Evolutionary conservation across 2,888 invertebrate genomes (phyloP).

Genomic region (Uloborus plumipes): DNA sequence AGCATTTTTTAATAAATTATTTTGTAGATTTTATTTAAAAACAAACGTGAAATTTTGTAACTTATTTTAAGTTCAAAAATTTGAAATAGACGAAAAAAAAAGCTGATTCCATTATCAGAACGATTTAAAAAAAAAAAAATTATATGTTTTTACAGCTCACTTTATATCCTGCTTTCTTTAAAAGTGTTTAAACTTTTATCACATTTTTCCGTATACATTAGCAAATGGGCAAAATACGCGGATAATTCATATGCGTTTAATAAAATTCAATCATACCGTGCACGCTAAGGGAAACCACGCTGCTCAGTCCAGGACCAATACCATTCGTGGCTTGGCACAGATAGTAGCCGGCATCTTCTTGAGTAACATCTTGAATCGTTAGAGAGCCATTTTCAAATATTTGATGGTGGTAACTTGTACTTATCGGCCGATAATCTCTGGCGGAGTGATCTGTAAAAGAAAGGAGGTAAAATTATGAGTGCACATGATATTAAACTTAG

Average conservation of each 20-base stretch:
- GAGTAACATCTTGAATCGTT: conserved; percentile 69
- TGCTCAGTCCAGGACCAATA: conserved; percentile 93
- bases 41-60: neutral
- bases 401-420: conserved; percentile 68
- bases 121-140: too few relatives aligned
- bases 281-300: conserved; percentile 92
- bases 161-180: too few relatives aligned
- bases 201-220: too few relatives aligned
- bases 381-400: conserved; percentile 70
- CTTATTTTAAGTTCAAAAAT: too few relatives aligned
- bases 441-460: conserved; percentile 35
- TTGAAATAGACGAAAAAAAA: too few relatives aligned
- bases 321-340: conserved; percentile 96
- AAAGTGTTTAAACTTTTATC: too few relatives aligned
- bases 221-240: too few relatives aligned
- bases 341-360: conserved; percentile 65
- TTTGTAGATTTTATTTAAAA: neutral
- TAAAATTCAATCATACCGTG: conserved; percentile 78
- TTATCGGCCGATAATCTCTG: conserved; percentile 62
- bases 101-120: too few relatives aligned
- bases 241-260: too few relatives aligned
- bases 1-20: neutral
- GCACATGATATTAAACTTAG: too few relatives aligned
- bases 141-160: too few relatives aligned
- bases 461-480: too few relatives aligned